Evolutionary conservation across 2,113 vertebrate genomes (phyloP), one percentile per base, ranked within the genome.

Genomic region (Perca schrenkii): DNA sequence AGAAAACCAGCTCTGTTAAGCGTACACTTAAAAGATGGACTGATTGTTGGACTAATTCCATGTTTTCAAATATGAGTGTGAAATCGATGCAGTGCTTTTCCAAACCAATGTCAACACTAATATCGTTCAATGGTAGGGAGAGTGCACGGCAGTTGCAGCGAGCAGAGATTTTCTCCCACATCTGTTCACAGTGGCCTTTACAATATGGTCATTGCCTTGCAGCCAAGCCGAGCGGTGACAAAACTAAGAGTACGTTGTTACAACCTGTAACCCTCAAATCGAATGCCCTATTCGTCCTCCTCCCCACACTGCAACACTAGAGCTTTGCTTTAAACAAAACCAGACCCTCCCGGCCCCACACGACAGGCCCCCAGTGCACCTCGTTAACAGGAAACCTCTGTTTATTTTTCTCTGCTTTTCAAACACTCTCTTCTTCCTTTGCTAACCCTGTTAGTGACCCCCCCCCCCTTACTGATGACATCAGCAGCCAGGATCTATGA

Each of bases 361-460:
- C 72, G 71, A 79, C 89, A 84, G 86, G 71, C 83, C 87, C 88
- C 91, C 84, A 80, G 87, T 73, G 77, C 88, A 92, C 88, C 88
- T 92, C 89, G 82, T 95, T 95, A 93, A 94, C 93, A 95, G 95
- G 94, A 96, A 96, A 95, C 85, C 91, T 88, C 92, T 92, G 94
- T 95, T 95, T 95, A 94, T 94, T 95, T 95, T 94, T 93, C 92
- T 79, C 79, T 86, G 79, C 90, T 89, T 94, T 95, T 94, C 90
- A 93, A 92, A 94, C 94, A 92, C 94, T 91, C 91, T 94, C 92
- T 86, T 93, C 91, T 93, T 92, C 88, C 91, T 90, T 86, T 84
- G 87, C 88, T 84, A 91, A 88, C 90, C 82, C 90, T 86, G 84
- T 88, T 88, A 88, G 77, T 75, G 81, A 86, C 81, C 87, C 47